Evolutionary conservation across 2,888 invertebrate species (phyloP).

Genomic region (Hemistola chrysoprasaria): DNA sequence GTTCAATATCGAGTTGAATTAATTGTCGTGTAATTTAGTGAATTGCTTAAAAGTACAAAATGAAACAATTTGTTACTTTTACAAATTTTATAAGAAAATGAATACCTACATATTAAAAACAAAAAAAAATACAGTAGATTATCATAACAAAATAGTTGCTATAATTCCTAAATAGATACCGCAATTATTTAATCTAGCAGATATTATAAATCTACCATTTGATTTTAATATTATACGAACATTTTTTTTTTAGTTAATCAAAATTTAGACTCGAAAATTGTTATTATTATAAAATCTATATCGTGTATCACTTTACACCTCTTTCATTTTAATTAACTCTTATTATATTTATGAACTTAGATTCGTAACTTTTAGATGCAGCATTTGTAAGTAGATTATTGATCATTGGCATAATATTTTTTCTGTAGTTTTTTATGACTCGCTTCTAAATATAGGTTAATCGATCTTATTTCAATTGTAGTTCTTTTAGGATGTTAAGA

Average conservation of each 20-base stretch:
- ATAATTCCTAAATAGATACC: slow-evolving; percentile 64
- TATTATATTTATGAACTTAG: slow-evolving; percentile 54
- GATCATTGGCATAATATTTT: slow-evolving; percentile 59
- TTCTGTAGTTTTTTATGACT: slow-evolving; percentile 55
- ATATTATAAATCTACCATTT: slow-evolving; percentile 51
- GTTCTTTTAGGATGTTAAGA: slow-evolving; percentile 61
- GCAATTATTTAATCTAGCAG: slow-evolving; percentile 49
- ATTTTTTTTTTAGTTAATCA: slow-evolving; percentile 62
- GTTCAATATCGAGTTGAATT: slow-evolving; percentile 73
- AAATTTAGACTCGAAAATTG: slow-evolving; percentile 71
- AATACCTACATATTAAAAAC: slow-evolving; percentile 75
- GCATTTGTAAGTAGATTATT: slow-evolving; percentile 45
- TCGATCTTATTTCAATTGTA: slow-evolving; percentile 60
- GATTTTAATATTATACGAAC: slow-evolving; percentile 52
- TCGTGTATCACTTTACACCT: slow-evolving; percentile 54
- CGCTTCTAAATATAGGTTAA: slow-evolving; percentile 61
- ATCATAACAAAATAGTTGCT: slow-evolving; percentile 76
- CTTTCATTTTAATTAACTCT: slow-evolving; percentile 40
- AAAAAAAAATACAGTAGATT: slow-evolving; percentile 59
- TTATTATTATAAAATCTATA: slow-evolving; percentile 66
- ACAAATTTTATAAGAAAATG: slow-evolving; percentile 85
- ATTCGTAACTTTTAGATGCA: slow-evolving; percentile 50
- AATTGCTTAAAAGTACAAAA: slow-evolving; percentile 87
- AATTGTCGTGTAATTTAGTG: slow-evolving; percentile 81
- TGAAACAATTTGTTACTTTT: slow-evolving; percentile 86